Percentiles rank a stretch among this genome's conserved stretches.
phyloP scores from a whole-genome alignment of 37 sponge, comb jelly and placozoan species.

The Lycopodina hypogea region DNA sequence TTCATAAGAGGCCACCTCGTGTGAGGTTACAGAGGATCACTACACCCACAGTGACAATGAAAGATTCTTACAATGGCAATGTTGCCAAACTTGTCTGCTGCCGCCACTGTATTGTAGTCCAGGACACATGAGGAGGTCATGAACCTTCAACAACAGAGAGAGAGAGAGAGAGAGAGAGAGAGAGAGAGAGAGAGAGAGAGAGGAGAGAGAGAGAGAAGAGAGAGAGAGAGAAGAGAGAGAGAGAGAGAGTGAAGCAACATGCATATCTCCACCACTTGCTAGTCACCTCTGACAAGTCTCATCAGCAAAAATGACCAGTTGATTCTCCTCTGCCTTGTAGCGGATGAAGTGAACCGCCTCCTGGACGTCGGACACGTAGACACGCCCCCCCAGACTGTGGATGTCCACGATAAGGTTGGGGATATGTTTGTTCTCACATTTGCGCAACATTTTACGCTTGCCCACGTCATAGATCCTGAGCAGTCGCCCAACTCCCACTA shows the following conservation, averaged over 20 bases:
- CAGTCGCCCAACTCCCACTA: slow-evolving; percentile 90
- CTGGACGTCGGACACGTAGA: slow-evolving; percentile 93
- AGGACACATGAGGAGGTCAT: slow-evolving; percentile 72
- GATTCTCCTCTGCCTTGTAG: slow-evolving; percentile 89
- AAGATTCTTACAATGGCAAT: slow-evolving; percentile 66
- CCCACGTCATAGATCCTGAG: slow-evolving; percentile 96
- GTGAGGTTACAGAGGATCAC: too few species aligned
- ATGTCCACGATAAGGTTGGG: slow-evolving; percentile 91
- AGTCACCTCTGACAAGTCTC: slow-evolving; percentile 80
- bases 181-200: background rate
- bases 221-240: background rate
- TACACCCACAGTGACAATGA: too few species aligned
- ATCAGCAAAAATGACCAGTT: slow-evolving; percentile 94
- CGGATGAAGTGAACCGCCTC: slow-evolving; percentile 88
- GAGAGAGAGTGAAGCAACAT: background rate
- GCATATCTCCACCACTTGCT: background rate
- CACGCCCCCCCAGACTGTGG: slow-evolving; percentile 66
- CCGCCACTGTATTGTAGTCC: slow-evolving; percentile 93
- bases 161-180: background rate
- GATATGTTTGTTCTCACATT: slow-evolving; percentile 98
- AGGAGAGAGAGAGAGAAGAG: background rate
- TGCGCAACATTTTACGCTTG: slow-evolving; percentile 94
- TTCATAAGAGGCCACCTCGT: too few species aligned
- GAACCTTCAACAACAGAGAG: slow-evolving; percentile 38
- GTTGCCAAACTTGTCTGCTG: slow-evolving; percentile 97